These are phyloP conservation scores for Nomada flava DNA, from an alignment of 2,888 invertebrate genomes.

Conservation along the genomic window DNA sequence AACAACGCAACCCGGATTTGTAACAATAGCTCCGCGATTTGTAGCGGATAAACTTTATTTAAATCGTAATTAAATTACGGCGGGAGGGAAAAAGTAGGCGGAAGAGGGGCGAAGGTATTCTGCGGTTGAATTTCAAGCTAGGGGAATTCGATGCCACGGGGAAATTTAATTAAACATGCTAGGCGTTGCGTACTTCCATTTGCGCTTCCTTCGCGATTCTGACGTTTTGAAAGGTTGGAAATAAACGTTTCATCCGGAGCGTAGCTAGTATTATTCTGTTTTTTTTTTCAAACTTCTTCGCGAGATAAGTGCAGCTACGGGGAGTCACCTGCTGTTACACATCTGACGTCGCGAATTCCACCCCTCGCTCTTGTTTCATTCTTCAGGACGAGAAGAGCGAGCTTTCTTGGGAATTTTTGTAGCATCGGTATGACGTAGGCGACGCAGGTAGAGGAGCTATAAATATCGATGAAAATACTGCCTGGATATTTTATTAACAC, in stretches of 20 bases:
- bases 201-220: too few relatives aligned
- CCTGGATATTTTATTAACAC: slow-evolving; percentile 43
- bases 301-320: not conserved
- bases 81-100: not conserved
- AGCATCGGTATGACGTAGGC: not conserved
- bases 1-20: not conserved
- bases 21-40: slow-evolving; percentile 1
- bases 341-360: slow-evolving; percentile 26
- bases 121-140: not conserved
- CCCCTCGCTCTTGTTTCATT: slow-evolving; percentile 3
- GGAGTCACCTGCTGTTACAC: not conserved
- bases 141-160: not conserved
- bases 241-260: not conserved
- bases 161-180: not conserved
- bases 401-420: slow-evolving; percentile 32
- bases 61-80: not conserved
- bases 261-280: not conserved
- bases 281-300: slow-evolving; percentile 1
- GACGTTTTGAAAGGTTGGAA: not conserved
- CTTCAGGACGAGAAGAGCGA: not conserved
- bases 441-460: not conserved
- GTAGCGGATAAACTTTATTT: not conserved
- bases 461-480: not conserved
- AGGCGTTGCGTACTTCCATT: too few relatives aligned
- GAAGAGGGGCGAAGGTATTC: not conserved